Evolutionary conservation across 2,888 invertebrate genomes (phyloP).

Genomic region (Drosophila neutralis): DNA sequence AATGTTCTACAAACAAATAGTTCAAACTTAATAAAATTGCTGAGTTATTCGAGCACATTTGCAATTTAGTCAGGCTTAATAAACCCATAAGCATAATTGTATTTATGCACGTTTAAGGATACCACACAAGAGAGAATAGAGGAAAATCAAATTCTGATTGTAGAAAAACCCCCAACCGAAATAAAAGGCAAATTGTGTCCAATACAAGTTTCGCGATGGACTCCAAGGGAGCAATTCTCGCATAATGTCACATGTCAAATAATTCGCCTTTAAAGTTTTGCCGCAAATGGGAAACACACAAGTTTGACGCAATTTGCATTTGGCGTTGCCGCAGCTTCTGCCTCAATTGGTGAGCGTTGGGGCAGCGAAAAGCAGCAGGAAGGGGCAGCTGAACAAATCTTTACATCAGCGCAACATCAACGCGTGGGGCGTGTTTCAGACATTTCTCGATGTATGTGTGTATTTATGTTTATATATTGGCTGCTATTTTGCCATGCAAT

Average conservation of each 20-base stretch:
- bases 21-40: neutral
- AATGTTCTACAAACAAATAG: neutral
- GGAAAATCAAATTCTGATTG: neutral
- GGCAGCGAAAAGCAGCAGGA: neutral
- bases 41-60: no score
- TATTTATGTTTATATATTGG: conserved; percentile 13
- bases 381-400: neutral
- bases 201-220: conserved; percentile 9
- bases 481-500: conserved; percentile 48
- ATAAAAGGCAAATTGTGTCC: conserved; percentile 48
- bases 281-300: conserved; percentile 42
- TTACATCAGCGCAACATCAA: conserved; percentile 24
- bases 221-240: conserved; percentile 41
- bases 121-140: neutral
- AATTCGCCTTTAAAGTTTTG: conserved; percentile 69
- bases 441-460: neutral
- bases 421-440: conserved; percentile 47
- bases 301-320: conserved; percentile 69
- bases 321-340: conserved; percentile 70
- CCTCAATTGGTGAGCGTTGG: conserved; percentile 28
- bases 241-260: conserved; percentile 73
- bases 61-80: neutral
- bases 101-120: neutral
- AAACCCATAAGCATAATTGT: neutral
- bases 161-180: neutral